Evolutionary conservation across 2,888 invertebrate species (phyloP), one percentile per base, ranked within the genome.

Genomic region (Drosophila phalerata): DNA sequence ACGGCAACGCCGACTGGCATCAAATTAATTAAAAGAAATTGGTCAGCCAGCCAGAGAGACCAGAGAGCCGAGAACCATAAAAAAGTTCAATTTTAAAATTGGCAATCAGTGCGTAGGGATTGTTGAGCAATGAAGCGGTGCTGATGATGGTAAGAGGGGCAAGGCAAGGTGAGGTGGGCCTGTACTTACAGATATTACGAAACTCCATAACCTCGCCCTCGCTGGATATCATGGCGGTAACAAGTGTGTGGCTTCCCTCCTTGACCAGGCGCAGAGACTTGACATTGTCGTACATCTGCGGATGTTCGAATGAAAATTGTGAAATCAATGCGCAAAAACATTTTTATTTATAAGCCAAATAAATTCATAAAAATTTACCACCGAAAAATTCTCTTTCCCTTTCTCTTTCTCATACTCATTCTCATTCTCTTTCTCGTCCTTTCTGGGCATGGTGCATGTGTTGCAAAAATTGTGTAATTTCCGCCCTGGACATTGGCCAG

Each of bases 171-270:
- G 17, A n/a, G n/a, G 49, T 5, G 13, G 45, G 47, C 42, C 43
- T 64, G 58, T 84, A 86, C 88, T 81, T 87, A 92, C 92, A 88
- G 0, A 94, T 92, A 68, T 93, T 93, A 17, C 95, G 94, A 90
- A 97, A 98, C 53, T 96, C 96, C 97, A 98, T 96, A 52, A 95
- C 93, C 94, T 98, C 98, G 47, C 95, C 95, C 93, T 98, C 98
- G 62, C 95, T 95, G 0, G 98, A 98, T 75, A 97, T 94, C 96
- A 98, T 96, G 48, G 97, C 97, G 6, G 94, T 94, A 0, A 96
- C 97, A 11, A 95, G 93, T 0, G 94, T 94, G 43, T 95, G 94
- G 55, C 95, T 95, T 67, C 94, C 94, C 83, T 96, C 96, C 43
- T 94, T 94, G 25, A 94, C 94, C 78, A 98, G 93, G 32, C 95